Percentiles rank a stretch among this genome's conserved stretches.
Evolutionary conservation across 2,888 invertebrate species (phyloP).

Genomic region (Trimorus sp.): DNA sequence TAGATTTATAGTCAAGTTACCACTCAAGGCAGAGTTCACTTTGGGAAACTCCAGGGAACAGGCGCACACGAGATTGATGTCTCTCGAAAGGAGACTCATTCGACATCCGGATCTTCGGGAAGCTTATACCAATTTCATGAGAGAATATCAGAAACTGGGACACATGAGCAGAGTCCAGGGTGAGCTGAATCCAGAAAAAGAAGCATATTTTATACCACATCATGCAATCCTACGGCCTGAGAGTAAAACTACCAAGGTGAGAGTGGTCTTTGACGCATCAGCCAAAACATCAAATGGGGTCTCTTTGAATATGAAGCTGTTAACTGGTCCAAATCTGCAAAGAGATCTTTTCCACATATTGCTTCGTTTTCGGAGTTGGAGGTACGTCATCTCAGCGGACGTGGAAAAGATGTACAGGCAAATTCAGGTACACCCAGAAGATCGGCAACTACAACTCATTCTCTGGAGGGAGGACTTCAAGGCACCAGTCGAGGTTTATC

Average conservation of each 20-base stretch:
- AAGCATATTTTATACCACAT: constrained; percentile 7
- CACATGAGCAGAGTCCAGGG: constrained; percentile 36
- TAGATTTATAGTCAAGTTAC: constrained; percentile 58
- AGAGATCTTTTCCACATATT: constrained; percentile 2
- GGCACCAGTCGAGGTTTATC: not conserved
- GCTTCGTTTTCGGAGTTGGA: not conserved
- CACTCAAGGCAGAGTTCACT: constrained; percentile 21
- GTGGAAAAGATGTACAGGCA: constrained; percentile 5
- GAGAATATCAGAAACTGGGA: constrained; percentile 38
- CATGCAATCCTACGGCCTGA: not conserved
- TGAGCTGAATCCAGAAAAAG: not conserved
- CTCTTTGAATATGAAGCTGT: constrained; percentile 3
- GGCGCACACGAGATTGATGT: not conserved
- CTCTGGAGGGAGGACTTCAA: too few relatives aligned
- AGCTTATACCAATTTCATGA: constrained; percentile 47
- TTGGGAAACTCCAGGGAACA: constrained; percentile 9
- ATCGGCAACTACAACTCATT: not conserved
- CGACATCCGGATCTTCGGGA: constrained; percentile 18
- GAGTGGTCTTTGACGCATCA: constrained; percentile 8
- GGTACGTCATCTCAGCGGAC: not conserved
- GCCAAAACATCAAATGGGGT: not conserved
- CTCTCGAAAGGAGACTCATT: constrained; percentile 6
- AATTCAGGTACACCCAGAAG: not conserved
- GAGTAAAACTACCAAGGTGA: constrained; percentile 1
- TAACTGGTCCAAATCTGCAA: constrained; percentile 2